Conservation (phyloP, 2,888 invertebrate genomes). For the Gryllus longicercus region DNA sequence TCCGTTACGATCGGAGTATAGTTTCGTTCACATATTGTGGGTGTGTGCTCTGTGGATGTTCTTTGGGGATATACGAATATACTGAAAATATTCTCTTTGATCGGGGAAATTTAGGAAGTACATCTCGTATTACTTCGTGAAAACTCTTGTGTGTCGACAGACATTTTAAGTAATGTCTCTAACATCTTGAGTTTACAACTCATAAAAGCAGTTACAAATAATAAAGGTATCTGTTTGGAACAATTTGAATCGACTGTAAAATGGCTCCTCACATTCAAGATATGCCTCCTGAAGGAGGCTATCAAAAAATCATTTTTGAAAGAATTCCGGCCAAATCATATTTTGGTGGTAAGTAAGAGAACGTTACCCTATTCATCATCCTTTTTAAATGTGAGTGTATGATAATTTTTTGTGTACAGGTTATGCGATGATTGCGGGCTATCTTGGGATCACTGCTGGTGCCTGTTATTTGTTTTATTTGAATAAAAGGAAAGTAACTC, state of each 20-base stretch:
- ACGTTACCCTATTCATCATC: not conserved
- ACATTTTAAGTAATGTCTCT: too few species aligned
- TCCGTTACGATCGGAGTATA: too few species aligned
- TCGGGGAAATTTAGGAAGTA: too few species aligned
- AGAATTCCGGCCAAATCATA: conserved; percentile 69
- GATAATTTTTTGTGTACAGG: conserved; percentile 48
- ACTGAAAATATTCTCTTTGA: too few species aligned
- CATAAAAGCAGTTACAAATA: too few species aligned
- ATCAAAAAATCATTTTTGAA: conserved; percentile 68
- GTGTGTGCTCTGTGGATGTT: too few species aligned
- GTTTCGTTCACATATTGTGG: too few species aligned
- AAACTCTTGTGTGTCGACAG: too few species aligned
- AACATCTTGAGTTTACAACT: too few species aligned
- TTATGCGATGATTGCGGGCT: conserved; percentile 58
- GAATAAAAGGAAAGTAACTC: conserved; percentile 53
- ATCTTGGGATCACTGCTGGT: conserved; percentile 52
- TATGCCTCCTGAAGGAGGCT: conserved; percentile 91
- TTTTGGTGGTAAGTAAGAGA: conserved; percentile 59
- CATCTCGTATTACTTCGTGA: too few species aligned
- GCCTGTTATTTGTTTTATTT: conserved; percentile 58
- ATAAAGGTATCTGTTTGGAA: too few species aligned
- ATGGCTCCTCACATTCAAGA: conserved; percentile 60
- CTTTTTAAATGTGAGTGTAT: not conserved
- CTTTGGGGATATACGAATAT: too few species aligned
- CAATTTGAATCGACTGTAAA: not conserved